These are phyloP conservation scores for Vombatus ursinus DNA, from an alignment of 2,113 vertebrate species.

Conservation along the genomic window DNA sequence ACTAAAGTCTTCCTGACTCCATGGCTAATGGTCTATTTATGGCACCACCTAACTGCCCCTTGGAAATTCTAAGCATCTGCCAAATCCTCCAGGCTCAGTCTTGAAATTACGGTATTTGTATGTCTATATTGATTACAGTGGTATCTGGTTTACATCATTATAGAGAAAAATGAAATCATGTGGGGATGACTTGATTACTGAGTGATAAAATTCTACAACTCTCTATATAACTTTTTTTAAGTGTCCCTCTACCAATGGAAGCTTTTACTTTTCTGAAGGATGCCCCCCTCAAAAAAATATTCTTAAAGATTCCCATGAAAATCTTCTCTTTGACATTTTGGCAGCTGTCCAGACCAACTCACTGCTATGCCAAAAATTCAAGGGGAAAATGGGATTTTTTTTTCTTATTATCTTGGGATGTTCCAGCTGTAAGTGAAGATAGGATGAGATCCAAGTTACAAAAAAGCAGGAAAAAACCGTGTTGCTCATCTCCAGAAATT, in stretches of 20 bases:
- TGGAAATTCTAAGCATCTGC: neutral
- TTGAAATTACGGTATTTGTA: neutral
- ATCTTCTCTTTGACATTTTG: neutral
- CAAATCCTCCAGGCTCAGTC: neutral
- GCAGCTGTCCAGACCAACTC: neutral
- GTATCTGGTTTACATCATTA: neutral
- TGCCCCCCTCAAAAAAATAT: neutral
- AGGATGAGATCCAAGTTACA: neutral
- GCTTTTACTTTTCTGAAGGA: conserved; percentile 29
- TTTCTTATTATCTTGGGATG: neutral
- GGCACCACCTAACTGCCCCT: neutral
- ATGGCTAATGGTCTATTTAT: neutral
- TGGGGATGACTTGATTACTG: neutral
- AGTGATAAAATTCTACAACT: neutral
- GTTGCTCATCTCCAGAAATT: neutral
- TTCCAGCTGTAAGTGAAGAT: neutral
- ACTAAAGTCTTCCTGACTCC: neutral
- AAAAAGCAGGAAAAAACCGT: neutral
- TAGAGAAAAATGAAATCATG: neutral
- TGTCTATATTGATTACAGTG: neutral
- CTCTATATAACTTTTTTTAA: neutral
- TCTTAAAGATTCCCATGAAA: neutral
- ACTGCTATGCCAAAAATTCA: neutral
- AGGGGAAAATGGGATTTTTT: neutral
- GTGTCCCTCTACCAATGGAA: neutral